Evolutionary conservation across 2,888 invertebrate genomes (phyloP).

Genomic region (Conchocele bisecta): DNA sequence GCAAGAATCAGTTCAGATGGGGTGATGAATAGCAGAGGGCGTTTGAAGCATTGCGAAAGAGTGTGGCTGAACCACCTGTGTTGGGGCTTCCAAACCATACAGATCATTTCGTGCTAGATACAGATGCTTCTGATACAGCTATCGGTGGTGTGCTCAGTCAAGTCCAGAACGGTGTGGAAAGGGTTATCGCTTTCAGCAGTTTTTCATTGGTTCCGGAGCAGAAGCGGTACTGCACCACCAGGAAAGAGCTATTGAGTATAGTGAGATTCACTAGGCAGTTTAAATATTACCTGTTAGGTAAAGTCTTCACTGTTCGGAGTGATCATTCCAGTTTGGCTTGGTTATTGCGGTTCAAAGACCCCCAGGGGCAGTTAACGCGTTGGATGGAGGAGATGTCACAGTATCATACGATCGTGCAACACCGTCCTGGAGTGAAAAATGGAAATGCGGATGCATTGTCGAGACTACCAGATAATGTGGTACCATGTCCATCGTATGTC

Average conservation of each 20-base stretch:
- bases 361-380: background rate
- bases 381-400: too few relatives aligned
- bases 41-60: conserved; percentile 13
- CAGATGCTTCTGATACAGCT: too few relatives aligned
- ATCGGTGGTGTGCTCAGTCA: too few relatives aligned
- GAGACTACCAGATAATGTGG: too few relatives aligned
- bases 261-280: conserved; percentile 42
- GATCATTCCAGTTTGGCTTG: conserved; percentile 20
- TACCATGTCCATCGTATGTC: conserved; percentile 3
- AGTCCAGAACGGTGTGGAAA: conserved; percentile 43
- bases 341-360: conserved; percentile 2
- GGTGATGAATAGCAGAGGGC: conserved; percentile 6
- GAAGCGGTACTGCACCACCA: conserved; percentile 40
- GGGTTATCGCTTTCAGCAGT: too few relatives aligned
- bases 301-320: conserved; percentile 7
- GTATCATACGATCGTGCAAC: conserved; percentile 10
- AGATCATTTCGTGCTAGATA: conserved; percentile 29
- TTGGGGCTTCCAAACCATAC: conserved; percentile 31
- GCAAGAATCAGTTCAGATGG: conserved; percentile 30
- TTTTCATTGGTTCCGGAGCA: conserved; percentile 32
- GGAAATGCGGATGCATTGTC: too few relatives aligned
- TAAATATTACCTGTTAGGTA: conserved; percentile 30
- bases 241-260: conserved; percentile 42
- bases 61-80: conserved; percentile 26
- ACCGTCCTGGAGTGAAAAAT: conserved; percentile 12